A percentile compares a stretch with the other conserved stretches of the same genome.
phyloP scores from a whole-genome alignment of 2,888 invertebrate genomes.

The Drosophila barbarae region DNA sequence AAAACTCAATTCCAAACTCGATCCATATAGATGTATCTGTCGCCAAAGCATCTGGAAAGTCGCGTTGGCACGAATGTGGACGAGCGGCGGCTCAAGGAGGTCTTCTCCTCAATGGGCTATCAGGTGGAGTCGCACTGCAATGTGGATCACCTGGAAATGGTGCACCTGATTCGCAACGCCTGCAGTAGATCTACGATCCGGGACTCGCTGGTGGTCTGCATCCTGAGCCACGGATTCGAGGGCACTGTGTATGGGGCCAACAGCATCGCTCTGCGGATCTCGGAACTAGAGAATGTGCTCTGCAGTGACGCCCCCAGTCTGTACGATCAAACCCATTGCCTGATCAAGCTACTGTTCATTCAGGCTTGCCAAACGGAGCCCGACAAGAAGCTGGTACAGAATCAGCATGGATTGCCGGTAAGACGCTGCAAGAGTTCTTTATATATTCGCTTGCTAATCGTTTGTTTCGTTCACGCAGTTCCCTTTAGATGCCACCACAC shows the following conservation, averaged over 20 bases:
- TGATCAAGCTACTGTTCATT: conserved; percentile 81
- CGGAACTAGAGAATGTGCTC: conserved; percentile 80
- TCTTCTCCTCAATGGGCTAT: conserved; percentile 75
- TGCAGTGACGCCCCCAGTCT: conserved; percentile 76
- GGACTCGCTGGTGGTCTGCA: conserved; percentile 77
- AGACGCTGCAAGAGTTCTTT: not conserved
- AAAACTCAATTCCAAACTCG: not conserved
- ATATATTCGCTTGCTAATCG: too few relatives aligned
- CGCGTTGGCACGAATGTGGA: conserved; percentile 77
- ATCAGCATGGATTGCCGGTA: conserved; percentile 40
- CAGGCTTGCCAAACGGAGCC: conserved; percentile 82
- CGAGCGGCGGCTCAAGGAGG: conserved; percentile 51
- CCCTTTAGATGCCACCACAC: conserved; percentile 36
- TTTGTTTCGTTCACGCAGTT: conserved; percentile 19
- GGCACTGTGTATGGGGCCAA: conserved; percentile 81
- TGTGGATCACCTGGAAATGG: conserved; percentile 68
- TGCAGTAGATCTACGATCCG: conserved; percentile 64
- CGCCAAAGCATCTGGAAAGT: conserved; percentile 42
- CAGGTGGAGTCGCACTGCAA: conserved; percentile 59
- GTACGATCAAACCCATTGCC: conserved; percentile 77
- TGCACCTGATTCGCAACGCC: conserved; percentile 61
- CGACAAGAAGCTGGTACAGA: conserved; percentile 21
- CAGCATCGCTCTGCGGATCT: conserved; percentile 80
- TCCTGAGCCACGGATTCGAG: conserved; percentile 77
- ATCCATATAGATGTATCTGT: conserved; percentile 58